phyloP scores from a whole-genome alignment of 2,797 vertebrate species.

The Channa striata region DNA sequence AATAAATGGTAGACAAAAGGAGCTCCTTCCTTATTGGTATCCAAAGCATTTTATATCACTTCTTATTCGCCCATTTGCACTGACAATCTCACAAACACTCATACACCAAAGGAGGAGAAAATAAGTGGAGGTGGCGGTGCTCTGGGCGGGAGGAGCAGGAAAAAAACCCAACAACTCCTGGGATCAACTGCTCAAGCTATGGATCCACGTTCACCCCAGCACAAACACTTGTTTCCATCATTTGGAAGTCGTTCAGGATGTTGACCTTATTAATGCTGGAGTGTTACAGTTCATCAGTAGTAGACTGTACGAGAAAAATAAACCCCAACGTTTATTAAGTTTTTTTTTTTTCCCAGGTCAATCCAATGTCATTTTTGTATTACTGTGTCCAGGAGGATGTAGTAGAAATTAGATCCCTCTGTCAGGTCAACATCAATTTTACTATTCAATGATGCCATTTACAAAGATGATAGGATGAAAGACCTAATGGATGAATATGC shows the following conservation, averaged over 20 bases:
- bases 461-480: slow-evolving; percentile 16
- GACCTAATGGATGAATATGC: slow-evolving; percentile 27
- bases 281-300: slow-evolving; percentile 21
- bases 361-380: slow-evolving; percentile 19
- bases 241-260: slow-evolving; percentile 32
- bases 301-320: slow-evolving; percentile 28
- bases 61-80: no score
- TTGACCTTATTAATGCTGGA: slow-evolving; percentile 19
- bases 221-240: slow-evolving; percentile 29
- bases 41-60: no score
- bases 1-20: slow-evolving; percentile 7
- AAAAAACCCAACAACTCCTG: no score
- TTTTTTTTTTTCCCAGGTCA: slow-evolving; percentile 43
- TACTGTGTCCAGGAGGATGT: neutral
- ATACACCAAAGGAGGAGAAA: no score
- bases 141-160: no score
- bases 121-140: no score
- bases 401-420: slow-evolving; percentile 37
- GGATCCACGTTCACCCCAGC: neutral
- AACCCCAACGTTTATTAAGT: slow-evolving; percentile 7
- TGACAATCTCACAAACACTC: no score
- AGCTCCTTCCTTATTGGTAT: no score
- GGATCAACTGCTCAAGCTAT: no score
- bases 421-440: slow-evolving; percentile 13
- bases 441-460: slow-evolving; percentile 46